phyloP scores from a whole-genome alignment of 2,888 invertebrate species.

The Eristalis intricaria region DNA sequence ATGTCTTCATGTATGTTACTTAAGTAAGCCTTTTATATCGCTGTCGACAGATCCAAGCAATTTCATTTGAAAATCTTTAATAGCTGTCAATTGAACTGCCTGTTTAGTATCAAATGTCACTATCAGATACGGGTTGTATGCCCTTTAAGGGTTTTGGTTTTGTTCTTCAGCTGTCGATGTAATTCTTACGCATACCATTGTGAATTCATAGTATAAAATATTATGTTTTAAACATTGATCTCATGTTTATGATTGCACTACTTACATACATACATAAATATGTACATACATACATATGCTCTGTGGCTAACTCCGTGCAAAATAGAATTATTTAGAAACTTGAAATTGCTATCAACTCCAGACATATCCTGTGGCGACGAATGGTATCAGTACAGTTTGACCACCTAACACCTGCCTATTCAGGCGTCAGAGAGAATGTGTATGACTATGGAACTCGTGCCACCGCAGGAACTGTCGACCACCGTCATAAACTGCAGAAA shows the following conservation, averaged over 20 bases:
- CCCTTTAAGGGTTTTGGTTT: conserved; percentile 25
- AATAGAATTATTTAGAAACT: conserved; percentile 66
- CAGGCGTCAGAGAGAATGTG: conserved; percentile 32
- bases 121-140: conserved; percentile 64
- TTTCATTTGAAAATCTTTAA: conserved; percentile 63
- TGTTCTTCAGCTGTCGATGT: conserved; percentile 23
- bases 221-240: neutral
- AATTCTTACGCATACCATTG: neutral
- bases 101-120: conserved; percentile 67
- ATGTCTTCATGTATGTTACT: conserved; percentile 26
- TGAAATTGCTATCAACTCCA: conserved; percentile 67
- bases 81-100: conserved; percentile 70
- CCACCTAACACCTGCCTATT: conserved; percentile 64
- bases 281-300: conserved; percentile 20
- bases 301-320: conserved; percentile 16
- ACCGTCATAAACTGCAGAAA: conserved; percentile 65
- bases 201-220: neutral
- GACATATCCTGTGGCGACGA: conserved; percentile 69
- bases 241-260: neutral
- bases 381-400: conserved; percentile 60
- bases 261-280: neutral
- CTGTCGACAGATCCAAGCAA: conserved; percentile 45
- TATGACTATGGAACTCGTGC: conserved; percentile 48
- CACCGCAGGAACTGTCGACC: conserved; percentile 69
- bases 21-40: conserved; percentile 36